Evolutionary conservation across 2,888 invertebrate species (phyloP).

Genomic region (Netelia fuscicornis): DNA sequence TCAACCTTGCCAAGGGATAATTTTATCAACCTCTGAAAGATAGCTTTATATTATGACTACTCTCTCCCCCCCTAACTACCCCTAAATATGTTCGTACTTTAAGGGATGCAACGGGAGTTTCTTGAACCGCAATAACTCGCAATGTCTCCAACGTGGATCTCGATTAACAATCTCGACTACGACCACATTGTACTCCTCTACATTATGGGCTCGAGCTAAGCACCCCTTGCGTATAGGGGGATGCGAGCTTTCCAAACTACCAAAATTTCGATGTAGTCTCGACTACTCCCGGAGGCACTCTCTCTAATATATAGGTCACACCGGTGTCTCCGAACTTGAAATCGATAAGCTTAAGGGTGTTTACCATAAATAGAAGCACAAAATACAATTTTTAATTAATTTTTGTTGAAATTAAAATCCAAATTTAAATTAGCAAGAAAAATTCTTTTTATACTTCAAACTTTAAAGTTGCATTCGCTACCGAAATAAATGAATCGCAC

Average conservation of each 20-base stretch:
- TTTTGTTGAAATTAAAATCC: too few relatives aligned
- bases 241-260: background rate
- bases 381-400: too few relatives aligned
- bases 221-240: constrained; percentile 9
- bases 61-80: too few relatives aligned
- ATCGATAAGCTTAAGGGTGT: constrained; percentile 9
- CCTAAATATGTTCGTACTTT: too few relatives aligned
- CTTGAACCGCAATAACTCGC: constrained; percentile 36
- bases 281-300: background rate
- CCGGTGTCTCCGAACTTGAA: background rate
- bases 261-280: background rate
- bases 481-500: too few relatives aligned
- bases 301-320: background rate
- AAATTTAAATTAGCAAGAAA: too few relatives aligned
- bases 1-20: background rate
- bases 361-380: too few relatives aligned
- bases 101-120: constrained; percentile 8
- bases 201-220: background rate
- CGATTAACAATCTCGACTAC: constrained; percentile 47
- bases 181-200: constrained; percentile 31
- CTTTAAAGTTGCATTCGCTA: too few relatives aligned
- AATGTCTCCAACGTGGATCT: constrained; percentile 49
- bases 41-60: too few relatives aligned
- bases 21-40: too few relatives aligned
- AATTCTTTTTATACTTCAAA: too few relatives aligned